Evolutionary conservation across 2,113 vertebrate genomes (phyloP).

Genomic region (Kryptolebias marmoratus): DNA sequence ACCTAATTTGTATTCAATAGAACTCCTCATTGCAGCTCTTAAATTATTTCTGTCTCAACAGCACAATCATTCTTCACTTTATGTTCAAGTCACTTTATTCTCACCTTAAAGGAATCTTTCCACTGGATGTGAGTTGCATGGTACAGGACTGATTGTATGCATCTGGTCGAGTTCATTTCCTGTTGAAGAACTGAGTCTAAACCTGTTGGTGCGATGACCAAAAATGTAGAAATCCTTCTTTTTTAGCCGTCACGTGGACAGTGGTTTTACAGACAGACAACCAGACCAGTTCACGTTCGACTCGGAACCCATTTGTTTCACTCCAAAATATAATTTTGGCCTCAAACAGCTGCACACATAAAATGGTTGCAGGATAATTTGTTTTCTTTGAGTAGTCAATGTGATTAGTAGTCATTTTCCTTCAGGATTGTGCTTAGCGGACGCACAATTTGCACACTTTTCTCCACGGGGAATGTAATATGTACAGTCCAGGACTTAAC

Average conservation of each 20-base stretch:
- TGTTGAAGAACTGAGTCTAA: slow-evolving; percentile 6
- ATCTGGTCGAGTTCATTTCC: background rate
- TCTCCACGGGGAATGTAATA: slow-evolving; percentile 45
- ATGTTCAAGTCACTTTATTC: slow-evolving; percentile 46
- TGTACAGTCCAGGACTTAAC: slow-evolving; percentile 13
- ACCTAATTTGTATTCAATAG: slow-evolving; percentile 6
- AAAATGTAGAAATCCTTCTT: background rate
- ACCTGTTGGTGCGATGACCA: background rate
- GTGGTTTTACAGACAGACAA: background rate
- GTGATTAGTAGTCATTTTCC: slow-evolving; percentile 32
- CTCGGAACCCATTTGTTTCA: background rate
- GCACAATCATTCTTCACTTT: slow-evolving; percentile 37
- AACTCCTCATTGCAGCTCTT: slow-evolving; percentile 16
- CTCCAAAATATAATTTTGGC: background rate
- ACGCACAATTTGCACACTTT: slow-evolving; percentile 61
- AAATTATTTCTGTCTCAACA: slow-evolving; percentile 4
- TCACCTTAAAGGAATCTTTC: slow-evolving; percentile 31
- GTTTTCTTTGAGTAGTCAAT: slow-evolving; percentile 18
- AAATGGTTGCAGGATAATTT: slow-evolving; percentile 55
- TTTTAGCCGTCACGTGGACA: too few relatives aligned
- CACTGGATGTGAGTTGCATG: slow-evolving; percentile 1
- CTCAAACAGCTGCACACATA: slow-evolving; percentile 48
- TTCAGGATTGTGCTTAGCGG: slow-evolving; percentile 59
- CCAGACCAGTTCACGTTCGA: background rate
- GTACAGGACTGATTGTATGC: slow-evolving; percentile 25